Conservation (phyloP, 2,888 invertebrate species). For the Iphiclides podalirius region DNA sequence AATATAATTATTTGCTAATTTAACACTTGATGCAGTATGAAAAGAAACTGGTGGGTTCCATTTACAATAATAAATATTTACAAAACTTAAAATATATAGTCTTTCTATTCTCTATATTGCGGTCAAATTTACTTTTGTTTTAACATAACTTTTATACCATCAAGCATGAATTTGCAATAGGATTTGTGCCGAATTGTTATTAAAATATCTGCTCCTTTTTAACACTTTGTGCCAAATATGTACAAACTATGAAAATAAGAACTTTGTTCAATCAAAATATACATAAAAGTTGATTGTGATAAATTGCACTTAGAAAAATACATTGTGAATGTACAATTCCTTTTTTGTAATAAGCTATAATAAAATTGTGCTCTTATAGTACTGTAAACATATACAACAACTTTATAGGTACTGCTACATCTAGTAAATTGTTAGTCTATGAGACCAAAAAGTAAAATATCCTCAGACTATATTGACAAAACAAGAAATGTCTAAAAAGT, state of each 20-base stretch:
- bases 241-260: conserved; percentile 39
- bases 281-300: conserved; percentile 40
- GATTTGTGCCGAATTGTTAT: not conserved
- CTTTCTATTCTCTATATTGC: conserved; percentile 38
- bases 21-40: conserved; percentile 30
- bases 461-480: conserved; percentile 1
- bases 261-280: conserved; percentile 71
- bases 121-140: conserved; percentile 35
- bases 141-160: conserved; percentile 15
- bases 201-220: not conserved
- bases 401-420: not conserved
- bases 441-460: conserved; percentile 12
- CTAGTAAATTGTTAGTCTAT: conserved; percentile 15
- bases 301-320: conserved; percentile 33
- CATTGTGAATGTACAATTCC: conserved; percentile 9
- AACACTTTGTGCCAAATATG: conserved; percentile 34
- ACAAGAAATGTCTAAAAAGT: not conserved
- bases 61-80: conserved; percentile 47
- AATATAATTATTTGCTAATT: not conserved
- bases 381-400: conserved; percentile 1
- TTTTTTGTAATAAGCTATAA: conserved; percentile 9
- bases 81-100: conserved; percentile 35
- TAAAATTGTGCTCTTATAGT: conserved; percentile 10
- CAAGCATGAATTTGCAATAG: too few species aligned
- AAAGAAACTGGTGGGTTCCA: conserved; percentile 55